A percentile compares a stretch with the other conserved stretches of the same genome.
Evolutionary conservation across 2,797 vertebrate species (phyloP).

Genomic region (Melopsittacus undulatus): DNA sequence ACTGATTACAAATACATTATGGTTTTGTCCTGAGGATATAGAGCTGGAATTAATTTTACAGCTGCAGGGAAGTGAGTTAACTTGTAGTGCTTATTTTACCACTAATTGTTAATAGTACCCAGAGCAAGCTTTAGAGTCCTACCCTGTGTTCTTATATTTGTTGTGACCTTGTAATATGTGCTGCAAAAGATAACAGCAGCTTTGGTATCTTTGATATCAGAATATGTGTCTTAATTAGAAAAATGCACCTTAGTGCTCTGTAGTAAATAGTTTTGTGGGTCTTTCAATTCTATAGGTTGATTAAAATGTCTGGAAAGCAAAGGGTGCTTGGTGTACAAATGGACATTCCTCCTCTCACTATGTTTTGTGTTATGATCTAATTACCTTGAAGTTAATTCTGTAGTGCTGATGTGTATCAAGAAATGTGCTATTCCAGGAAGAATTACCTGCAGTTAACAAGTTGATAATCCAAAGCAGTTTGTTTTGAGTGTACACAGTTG

Average conservation of each 20-base stretch:
- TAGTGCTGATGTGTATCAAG: not conserved
- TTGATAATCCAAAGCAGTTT: not conserved
- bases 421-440: not conserved
- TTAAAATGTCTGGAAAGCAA: not conserved
- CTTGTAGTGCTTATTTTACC: not conserved
- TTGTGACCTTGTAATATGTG: not conserved
- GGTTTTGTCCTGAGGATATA: not conserved
- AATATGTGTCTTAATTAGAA: not conserved
- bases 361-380: not conserved
- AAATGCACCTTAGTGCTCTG: not conserved
- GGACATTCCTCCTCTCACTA: not conserved
- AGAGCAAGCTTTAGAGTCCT: not conserved
- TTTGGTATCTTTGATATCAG: not conserved
- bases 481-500: not conserved
- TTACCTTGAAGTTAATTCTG: not conserved
- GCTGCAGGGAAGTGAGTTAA: not conserved
- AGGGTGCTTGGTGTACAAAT: not conserved
- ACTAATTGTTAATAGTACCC: not conserved
- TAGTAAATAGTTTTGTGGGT: not conserved
- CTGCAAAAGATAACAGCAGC: not conserved
- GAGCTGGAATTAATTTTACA: not conserved
- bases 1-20: not conserved
- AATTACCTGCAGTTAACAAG: not conserved
- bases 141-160: not conserved
- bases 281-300: not conserved